A percentile compares a stretch with the other conserved stretches of the same genome.
These are phyloP conservation scores for Chloromyia formosa DNA, from an alignment of 2,888 invertebrate genomes.

Conservation along the genomic window DNA sequence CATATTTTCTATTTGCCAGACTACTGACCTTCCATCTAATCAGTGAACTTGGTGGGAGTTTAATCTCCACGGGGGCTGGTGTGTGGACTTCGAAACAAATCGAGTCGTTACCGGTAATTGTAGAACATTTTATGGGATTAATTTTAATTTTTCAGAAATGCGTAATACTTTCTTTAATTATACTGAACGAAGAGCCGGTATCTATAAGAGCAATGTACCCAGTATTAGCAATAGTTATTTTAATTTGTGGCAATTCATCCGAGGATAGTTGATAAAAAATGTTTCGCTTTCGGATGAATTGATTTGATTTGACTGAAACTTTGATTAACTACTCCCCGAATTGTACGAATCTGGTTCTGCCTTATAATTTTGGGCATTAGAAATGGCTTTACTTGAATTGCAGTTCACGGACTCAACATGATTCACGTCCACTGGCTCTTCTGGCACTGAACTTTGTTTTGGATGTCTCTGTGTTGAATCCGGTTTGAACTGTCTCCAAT, in stretches of 20 bases:
- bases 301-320: background rate
- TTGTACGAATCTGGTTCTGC: no score
- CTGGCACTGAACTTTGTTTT: no score
- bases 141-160: background rate
- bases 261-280: background rate
- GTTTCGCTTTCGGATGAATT: background rate
- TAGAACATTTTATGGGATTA: background rate
- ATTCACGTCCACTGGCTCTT: no score
- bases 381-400: no score
- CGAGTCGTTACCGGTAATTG: background rate
- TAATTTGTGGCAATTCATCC: background rate
- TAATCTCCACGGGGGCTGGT: background rate
- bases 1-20: background rate
- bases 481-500: no score
- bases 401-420: no score
- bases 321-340: no score
- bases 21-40: slow-evolving; percentile 2
- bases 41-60: background rate
- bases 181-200: background rate
- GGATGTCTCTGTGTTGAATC: no score
- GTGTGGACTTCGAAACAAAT: background rate
- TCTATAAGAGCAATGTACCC: background rate
- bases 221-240: background rate
- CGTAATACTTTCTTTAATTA: no score
- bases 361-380: no score